A percentile compares a stretch with the other conserved stretches of the same genome.
Conservation (phyloP, 2,888 invertebrate species). For the Thecocarcelia acutangulata region DNA sequence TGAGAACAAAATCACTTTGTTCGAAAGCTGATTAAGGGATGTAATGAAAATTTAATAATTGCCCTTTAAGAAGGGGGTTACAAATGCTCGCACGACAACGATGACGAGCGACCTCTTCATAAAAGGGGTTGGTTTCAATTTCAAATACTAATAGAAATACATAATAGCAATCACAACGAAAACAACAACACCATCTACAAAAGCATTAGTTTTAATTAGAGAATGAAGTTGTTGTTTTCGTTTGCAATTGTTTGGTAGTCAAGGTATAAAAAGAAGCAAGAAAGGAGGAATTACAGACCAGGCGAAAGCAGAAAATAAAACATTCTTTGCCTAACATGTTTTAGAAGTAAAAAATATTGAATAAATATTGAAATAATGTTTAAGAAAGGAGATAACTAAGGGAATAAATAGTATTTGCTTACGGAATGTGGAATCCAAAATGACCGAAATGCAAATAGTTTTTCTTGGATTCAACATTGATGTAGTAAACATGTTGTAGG, state of each 20-base stretch:
- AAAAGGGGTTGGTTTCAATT: slow-evolving; percentile 79
- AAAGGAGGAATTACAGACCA: neutral
- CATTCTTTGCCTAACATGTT: slow-evolving; percentile 8
- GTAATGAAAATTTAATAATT: slow-evolving; percentile 80
- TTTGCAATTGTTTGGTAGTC: slow-evolving; percentile 14
- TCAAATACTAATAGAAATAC: slow-evolving; percentile 70
- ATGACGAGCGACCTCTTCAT: slow-evolving; percentile 50
- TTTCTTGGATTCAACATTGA: too few relatives aligned
- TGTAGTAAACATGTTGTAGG: too few relatives aligned
- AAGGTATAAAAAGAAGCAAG: neutral
- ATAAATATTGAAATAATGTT: slow-evolving; percentile 35
- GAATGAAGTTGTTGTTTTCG: slow-evolving; percentile 41
- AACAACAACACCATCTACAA: slow-evolving; percentile 13
- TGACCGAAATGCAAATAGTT: too few relatives aligned
- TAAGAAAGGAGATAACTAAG: too few relatives aligned
- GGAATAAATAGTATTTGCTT: too few relatives aligned
- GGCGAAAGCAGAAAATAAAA: slow-evolving; percentile 40
- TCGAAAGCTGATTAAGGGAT: slow-evolving; percentile 79
- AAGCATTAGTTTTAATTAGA: slow-evolving; percentile 69
- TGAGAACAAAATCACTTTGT: slow-evolving; percentile 69
- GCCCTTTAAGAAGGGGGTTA: slow-evolving; percentile 70
- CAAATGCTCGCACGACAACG: slow-evolving; percentile 14
- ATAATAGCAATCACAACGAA: slow-evolving; percentile 26
- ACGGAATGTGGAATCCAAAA: too few relatives aligned
- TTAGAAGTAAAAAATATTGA: slow-evolving; percentile 38